Evolutionary conservation across 2,113 vertebrate species (phyloP), one percentile per base, ranked within the genome.

Genomic region (Ivindomyrus marchei): DNA sequence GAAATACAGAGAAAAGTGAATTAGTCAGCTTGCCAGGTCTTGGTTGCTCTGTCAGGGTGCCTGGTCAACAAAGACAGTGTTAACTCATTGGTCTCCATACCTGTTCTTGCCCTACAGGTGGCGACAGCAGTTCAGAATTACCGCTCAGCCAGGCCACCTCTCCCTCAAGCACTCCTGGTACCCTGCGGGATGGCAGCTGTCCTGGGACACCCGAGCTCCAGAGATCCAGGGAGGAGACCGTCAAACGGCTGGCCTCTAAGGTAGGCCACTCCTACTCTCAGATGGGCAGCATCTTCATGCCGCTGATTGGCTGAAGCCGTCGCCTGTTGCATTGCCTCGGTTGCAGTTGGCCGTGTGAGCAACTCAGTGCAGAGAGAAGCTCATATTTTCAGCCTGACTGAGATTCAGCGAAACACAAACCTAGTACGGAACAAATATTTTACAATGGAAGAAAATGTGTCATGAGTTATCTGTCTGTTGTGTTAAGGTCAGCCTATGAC

Each of bases 221-320:
- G 88, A 95, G 92, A n/a, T 94, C 94, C 0, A 90, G 93, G 89
- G 97, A 96, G 27, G 97, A 98, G 88, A 92, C 97, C 0, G 96
- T 96, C 92, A 98, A 96, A 92, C 94, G 93, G 87, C 96, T 99
- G 0, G 98, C 98, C 56, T 95, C 97, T 56, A 98, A 97, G 98
- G 98, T 99, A 96, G 92, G 62, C 31, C 58, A 42, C 66, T 39
- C 27, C 39, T 10, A 6, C 10, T 42, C 4, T 7, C 2, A 27
- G 6, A 49, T 42, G 24, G 21, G 39, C 24, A 42, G 36, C 39
- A 10, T 24, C 36, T 24, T 24, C 11, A 24, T 17, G 15, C 74
- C 15, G 13, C 17, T 80, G 31, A 80, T 80, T 80, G 74, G 74
- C 74, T 80, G 36, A 80, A 42, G 74, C 36, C 0, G 5, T 42